Evolutionary conservation across 2,797 vertebrate species (phyloP).

Genomic region (Limnodromus scolopaceus): DNA sequence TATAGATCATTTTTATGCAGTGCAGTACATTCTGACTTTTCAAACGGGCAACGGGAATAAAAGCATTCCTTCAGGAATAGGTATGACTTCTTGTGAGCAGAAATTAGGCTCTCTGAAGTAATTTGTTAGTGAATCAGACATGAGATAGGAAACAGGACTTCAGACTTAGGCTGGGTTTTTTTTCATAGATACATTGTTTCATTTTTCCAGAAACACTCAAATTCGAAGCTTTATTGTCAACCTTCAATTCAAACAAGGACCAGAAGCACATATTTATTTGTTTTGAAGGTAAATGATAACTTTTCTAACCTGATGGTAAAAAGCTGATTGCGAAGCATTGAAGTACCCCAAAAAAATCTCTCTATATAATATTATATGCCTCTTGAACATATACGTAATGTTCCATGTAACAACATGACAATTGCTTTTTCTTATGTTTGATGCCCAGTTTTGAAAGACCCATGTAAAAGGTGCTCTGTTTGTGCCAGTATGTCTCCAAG

Average conservation of each 20-base stretch:
- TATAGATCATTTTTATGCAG: neutral
- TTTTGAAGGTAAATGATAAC: neutral
- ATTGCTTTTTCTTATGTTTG: neutral
- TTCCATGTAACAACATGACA: rapidly evolving
- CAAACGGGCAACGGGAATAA: neutral
- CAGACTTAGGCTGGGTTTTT: neutral
- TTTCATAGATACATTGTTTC: neutral
- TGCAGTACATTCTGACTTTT: neutral
- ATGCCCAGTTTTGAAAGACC: neutral
- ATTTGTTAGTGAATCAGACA: neutral
- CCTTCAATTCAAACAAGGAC: neutral
- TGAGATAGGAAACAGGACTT: neutral
- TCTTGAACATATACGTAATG: rapidly evolving
- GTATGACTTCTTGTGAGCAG: neutral
- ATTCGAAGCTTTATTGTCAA: neutral
- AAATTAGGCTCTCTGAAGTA: neutral
- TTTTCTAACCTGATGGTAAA: neutral
- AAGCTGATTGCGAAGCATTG: neutral
- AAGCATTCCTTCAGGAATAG: neutral
- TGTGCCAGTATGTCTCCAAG: neutral
- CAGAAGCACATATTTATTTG: neutral
- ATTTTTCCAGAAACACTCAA: neutral
- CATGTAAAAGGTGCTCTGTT: rapidly evolving
- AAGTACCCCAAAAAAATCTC: neutral
- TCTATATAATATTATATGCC: rapidly evolving